Conservation (phyloP, 1,140 invertebrate species). For the Anastrepha obliqua region DNA sequence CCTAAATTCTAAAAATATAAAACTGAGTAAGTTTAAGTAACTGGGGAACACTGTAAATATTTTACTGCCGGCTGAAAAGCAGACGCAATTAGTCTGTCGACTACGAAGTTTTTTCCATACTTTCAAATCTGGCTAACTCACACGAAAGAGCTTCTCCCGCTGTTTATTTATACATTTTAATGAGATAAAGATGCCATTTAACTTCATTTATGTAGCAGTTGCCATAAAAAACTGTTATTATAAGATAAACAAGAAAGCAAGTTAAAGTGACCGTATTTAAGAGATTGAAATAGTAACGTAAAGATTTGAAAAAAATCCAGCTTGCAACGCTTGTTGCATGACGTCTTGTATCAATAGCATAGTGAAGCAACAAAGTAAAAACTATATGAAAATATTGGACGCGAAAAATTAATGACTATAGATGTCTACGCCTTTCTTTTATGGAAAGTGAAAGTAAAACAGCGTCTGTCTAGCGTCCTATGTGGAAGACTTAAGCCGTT, state of each 20-base stretch:
- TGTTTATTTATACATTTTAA: background rate
- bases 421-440: background rate
- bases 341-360: background rate
- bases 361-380: background rate
- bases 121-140: too few species aligned
- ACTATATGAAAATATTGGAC: background rate
- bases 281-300: background rate
- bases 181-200: background rate
- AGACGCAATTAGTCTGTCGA: too few species aligned
- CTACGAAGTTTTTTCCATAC: too few species aligned
- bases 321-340: background rate
- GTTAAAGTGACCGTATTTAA: background rate
- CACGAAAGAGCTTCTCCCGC: too few species aligned
- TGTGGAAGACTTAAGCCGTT: too few species aligned
- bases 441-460: background rate
- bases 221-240: background rate
- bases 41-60: too few species aligned
- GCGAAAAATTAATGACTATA: background rate
- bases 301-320: background rate
- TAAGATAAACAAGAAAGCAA: background rate
- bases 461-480: too few species aligned
- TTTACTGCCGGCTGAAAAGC: too few species aligned
- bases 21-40: too few species aligned
- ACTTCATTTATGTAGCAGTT: background rate
- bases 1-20: too few species aligned